Evolutionary conservation across 2,888 invertebrate species (phyloP), one percentile per base, ranked within the genome.

Genomic region (Pristionchus japonicus): DNA sequence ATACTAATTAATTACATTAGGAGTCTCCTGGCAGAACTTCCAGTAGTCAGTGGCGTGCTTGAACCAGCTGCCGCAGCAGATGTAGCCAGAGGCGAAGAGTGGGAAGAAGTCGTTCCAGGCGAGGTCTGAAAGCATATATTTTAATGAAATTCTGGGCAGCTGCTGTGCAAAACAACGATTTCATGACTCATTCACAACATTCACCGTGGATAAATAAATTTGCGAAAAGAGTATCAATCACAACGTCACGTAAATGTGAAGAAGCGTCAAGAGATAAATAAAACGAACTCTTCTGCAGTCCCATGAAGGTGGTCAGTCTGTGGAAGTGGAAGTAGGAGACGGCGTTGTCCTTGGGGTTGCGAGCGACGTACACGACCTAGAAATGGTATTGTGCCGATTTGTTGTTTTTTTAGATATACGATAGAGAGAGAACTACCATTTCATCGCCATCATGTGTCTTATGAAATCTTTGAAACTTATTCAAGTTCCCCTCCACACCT

Each of bases 1-100:
- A 20, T 3, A 40, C 4, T n/a, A 4, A 15, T 2, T 6, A 40
- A 61, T 64, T 13, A 95, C 92, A 74, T 95, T 94, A 0, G 91
- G 89, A 31, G 93, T 92, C 27, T 92, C 88, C n/a, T 94, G 89
- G 31, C 93, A 91, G 47, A 93, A 91, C 40, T 92, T 89, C 95
- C 95, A 95, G 93, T 95, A 95, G 49, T 94, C 92, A 23, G 92
- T 89, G 15, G 95, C 95, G 89, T 95, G 95, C 83, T 95, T 95
- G 89, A 95, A 95, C 95, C 95, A 95, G 7, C 95, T 95, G 4
- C 95, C 95, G 89, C 95, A 95, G 86, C 95, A 95, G 61, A 95
- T 95, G 91, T 95, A 93, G 52, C 95, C 95, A 31, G 93, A 92
- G 49, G 92, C 89, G 89, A 94, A 95, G 91, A 95, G 94, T 43